Base-by-base conservation (phyloP, 2,113 vertebrate species). In the Eonycteris spelaea region DNA sequence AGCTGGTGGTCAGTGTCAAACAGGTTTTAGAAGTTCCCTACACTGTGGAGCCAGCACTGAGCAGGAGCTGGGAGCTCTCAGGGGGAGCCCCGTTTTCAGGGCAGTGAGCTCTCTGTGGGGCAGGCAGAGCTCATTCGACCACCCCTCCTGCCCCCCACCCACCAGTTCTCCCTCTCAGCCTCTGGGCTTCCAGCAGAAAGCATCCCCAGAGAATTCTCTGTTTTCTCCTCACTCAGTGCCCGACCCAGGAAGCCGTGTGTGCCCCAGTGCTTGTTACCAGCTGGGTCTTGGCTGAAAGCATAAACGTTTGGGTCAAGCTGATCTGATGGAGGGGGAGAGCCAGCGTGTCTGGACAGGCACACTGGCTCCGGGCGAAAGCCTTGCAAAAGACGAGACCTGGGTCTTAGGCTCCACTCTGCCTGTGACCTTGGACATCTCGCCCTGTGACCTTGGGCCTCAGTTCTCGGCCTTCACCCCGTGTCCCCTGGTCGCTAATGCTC, bases 161-260 rank as follows among this genome's bases (percentile, higher is more conserved):
- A 45, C 57, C 35, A 9, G 26, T 6, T 21, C n/a, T 28, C n/a
- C 38, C 35, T 13, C 15, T n/a, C 40, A 8, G 28, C 55, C 24
- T 45, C 40, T 33, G 0, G 18, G 40, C 51, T 74, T 35, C 35
- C n/a, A 28, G 18, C 9, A 55, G 40, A 22, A 45, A 79, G 38
- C 48, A 7, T 48, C 21, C 10, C 0, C 0, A 35, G 59, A 65
- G 19, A 59, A 43, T 63, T 48, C 40, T 71, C 43, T 14, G 9
- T 45, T 30, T 8, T 11, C 28, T 12, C 71, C 57, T 63, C n/a
- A 18, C 59, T 30, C 4, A 7, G 51, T 3, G 26, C 92, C 45
- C 22, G 51, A 10, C 16, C 12, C n/a, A 30, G 30, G 0, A 0
- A 78, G 45, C 16, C n/a, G 16, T 13, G 15, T 4, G 0, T 18